Base-by-base conservation (phyloP, 2,797 vertebrate species). In the Acipenser ruthenus region DNA sequence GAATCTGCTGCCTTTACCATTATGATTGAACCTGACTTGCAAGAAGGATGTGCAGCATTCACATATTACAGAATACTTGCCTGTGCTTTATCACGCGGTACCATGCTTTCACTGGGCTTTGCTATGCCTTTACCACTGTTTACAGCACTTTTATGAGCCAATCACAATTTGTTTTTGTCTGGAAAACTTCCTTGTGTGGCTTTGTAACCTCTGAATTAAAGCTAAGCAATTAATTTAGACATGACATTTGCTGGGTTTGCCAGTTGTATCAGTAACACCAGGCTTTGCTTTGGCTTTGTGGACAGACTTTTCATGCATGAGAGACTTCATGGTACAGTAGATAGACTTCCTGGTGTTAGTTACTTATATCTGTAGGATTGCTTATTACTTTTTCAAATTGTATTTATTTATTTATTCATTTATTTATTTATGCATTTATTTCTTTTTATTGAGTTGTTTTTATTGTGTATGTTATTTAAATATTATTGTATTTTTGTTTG, bases 141-240 rank as follows among this genome's bases (percentile, higher is more conserved):
- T 10, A 18, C n/a, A 11, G n/a, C 51, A 10, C 37, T 37, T 37
- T 37, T 37, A 18, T 4, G 48, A 15, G 12, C 74, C 12, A 64
- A 11, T 69, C 81, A 76, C 86, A 84, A 87, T 85, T 77, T 56
- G 75, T 77, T 75, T 73, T 75, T 67, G 79, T 79, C 86, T 70
- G 83, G 84, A 86, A 83, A 75, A 74, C 77, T 89, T 88, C 87
- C 84, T 77, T 82, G 78, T 81, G 67, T 75, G 75, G 76, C 82
- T 84, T 85, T 83, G 80, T 81, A 74, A 71, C 61, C 78, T 61
- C 70, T 66, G 74, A 82, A 84, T 80, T 75, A 80, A 81, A 78
- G 74, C 66, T 49, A 10, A 58, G 66, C 70, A 75, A 71, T 79
- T 80, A 78, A 80, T 72, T 74, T 65, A 71, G 74, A 67, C 73